Evolutionary conservation across 2,888 invertebrate species (phyloP).

Genomic region (Aphidoletes aphidimyza): DNA sequence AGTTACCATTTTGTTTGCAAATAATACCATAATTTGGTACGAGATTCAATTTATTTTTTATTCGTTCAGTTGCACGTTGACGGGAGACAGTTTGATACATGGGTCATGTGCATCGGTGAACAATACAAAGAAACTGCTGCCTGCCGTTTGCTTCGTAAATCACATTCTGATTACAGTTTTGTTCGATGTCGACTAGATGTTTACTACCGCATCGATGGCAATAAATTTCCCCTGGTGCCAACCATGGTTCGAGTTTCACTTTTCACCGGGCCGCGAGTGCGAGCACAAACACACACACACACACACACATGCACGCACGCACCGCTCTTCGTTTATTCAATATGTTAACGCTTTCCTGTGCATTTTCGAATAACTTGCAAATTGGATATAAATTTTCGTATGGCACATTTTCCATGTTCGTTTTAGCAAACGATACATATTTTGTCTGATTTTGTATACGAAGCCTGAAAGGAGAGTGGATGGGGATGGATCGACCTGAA

Average conservation of each 20-base stretch:
- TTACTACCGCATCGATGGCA: conserved; percentile 29
- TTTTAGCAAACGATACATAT: not conserved
- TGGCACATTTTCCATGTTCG: conserved; percentile 12
- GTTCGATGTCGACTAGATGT: not conserved
- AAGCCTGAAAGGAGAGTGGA: not conserved
- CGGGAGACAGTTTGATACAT: conserved; percentile 18
- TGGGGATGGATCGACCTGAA: not conserved
- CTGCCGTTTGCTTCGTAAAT: conserved; percentile 28
- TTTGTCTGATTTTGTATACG: conserved; percentile 2
- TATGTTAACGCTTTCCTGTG: conserved; percentile 30
- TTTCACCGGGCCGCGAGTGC: not conserved
- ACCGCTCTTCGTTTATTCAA: not conserved
- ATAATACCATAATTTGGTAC: conserved; percentile 41
- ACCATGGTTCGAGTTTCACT: not conserved
- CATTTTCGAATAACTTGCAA: conserved; percentile 31
- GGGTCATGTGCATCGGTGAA: not conserved
- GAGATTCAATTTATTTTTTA: conserved; percentile 25
- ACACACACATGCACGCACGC: no score
- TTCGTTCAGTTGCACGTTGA: not conserved
- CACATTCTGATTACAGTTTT: conserved; percentile 41
- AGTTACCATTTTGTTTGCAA: not conserved
- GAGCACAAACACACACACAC: no score
- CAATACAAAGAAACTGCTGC: not conserved
- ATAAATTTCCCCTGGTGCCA: not conserved
- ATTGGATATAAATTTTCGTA: conserved; percentile 50